phyloP scores from a whole-genome alignment of 2,797 vertebrate species.

The Cheirogaleus major region DNA sequence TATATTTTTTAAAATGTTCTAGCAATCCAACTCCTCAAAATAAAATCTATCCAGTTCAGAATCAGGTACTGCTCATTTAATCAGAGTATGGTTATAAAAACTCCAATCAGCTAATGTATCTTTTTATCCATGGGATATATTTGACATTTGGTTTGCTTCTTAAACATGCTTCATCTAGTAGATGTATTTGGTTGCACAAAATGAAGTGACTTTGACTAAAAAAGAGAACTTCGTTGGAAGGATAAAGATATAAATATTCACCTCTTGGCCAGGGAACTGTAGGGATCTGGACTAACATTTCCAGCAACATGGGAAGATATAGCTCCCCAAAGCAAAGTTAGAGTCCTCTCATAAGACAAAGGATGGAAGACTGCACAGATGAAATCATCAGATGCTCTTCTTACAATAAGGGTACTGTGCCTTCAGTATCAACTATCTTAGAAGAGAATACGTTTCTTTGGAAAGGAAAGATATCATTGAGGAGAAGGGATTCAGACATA shows the following conservation, averaged over 20 bases:
- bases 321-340: background rate
- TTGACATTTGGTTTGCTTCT: background rate
- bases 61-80: background rate
- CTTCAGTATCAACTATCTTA: background rate
- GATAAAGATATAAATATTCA: background rate
- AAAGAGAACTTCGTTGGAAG: background rate
- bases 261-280: background rate
- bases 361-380: background rate
- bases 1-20: background rate
- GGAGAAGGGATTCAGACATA: background rate
- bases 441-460: background rate
- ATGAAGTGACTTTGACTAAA: background rate
- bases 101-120: background rate
- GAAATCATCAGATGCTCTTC: background rate
- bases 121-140: background rate
- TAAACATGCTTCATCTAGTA: slow-evolving; percentile 7
- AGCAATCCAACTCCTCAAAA: slow-evolving; percentile 10
- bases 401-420: background rate
- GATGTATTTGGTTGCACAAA: background rate
- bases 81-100: background rate
- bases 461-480: background rate
- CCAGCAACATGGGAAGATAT: background rate
- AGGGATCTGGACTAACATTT: background rate
- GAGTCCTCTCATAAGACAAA: background rate
- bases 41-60: background rate